Evolutionary conservation across 2,888 invertebrate genomes (phyloP), one percentile per base, ranked within the genome.

Genomic region (Suillia variegata): DNA sequence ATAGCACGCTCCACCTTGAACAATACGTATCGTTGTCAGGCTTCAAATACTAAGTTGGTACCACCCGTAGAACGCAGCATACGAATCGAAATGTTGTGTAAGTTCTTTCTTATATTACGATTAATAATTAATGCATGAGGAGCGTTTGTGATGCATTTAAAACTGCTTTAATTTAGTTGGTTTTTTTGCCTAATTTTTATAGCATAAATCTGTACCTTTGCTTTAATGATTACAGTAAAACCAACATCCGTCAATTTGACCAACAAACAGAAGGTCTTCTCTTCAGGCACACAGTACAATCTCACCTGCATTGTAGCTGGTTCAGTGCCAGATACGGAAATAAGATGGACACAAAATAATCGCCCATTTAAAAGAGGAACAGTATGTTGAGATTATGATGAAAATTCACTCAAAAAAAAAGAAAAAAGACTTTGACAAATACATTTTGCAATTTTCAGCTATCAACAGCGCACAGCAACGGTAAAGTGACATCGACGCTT

Each of bases 11-110:
- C 87, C 62, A 90, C 93, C 70, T 85, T 93, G 59, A 93, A 94
- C 81, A 91, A 92, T 42, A 92, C 92, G 31, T 94, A 90, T 84
- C 92, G 91, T 80, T 94, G 94, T 79, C 89, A 92, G 80, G 94
- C 94, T 12, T 89, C 90, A 59, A 94, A 94, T 80, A 94, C 94
- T 48, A 91, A 93, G 80, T 87, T 94, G 62, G 92, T 91, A 79
- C 88, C 90, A 77, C 93, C 94, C 1, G 87, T 90, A 58, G 93
- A 94, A 81, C 90, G 91, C 79, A 90, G 88, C 66, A 91, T 94
- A 69, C 86, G 91, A 70, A 85, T 94, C 71, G 93, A 94, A 80
- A 87, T 94, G 85, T 87, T 92, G 77, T 83, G 94, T 94, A 82
- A 90, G 93, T 90, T 69, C 59, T 50, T 50, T 26, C n/a, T n/a